Evolutionary conservation across 2,888 invertebrate species (phyloP).

Genomic region (Euspilapteryx auroguttella): DNA sequence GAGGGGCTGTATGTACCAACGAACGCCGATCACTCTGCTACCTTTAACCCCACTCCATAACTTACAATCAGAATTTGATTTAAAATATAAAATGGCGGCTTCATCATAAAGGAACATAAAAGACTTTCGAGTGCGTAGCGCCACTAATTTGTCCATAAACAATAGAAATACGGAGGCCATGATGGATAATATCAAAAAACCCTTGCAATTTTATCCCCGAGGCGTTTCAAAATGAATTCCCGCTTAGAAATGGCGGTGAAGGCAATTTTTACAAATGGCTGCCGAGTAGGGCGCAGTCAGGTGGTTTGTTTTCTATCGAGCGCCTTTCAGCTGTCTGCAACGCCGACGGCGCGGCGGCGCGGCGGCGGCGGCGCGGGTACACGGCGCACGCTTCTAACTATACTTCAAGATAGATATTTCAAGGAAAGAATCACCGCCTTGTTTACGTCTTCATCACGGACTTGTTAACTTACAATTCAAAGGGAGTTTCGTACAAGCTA

Average conservation of each 20-base stretch:
- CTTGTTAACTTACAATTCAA: conserved; percentile 43
- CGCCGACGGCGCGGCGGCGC: conserved; percentile 6
- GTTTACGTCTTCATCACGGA: conserved; percentile 28
- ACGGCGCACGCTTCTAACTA: conserved; percentile 5
- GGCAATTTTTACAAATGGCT: conserved; percentile 60
- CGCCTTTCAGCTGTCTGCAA: conserved; percentile 11
- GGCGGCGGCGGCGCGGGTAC: conserved; percentile 6
- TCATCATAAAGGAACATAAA: conserved; percentile 29
- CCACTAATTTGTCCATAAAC: conserved; percentile 54
- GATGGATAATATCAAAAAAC: conserved; percentile 38
- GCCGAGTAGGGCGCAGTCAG: conserved; percentile 34
- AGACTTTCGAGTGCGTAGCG: conserved; percentile 26
- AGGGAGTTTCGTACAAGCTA: conserved; percentile 38
- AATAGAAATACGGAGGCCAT: conserved; percentile 39
- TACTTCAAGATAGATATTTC: conserved; percentile 9
- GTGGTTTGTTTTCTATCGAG: conserved; percentile 27
- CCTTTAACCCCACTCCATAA: too few relatives aligned
- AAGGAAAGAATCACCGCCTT: too few relatives aligned
- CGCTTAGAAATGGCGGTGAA: conserved; percentile 54
- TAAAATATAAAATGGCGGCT: conserved; percentile 42
- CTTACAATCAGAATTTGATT: too few relatives aligned
- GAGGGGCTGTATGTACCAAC: too few relatives aligned
- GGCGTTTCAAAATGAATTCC: conserved; percentile 52
- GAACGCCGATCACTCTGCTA: too few relatives aligned
- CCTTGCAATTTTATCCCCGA: conserved; percentile 34